Conservation (phyloP, 2,113 vertebrate genomes). For the Coracopsis vasa region DNA sequence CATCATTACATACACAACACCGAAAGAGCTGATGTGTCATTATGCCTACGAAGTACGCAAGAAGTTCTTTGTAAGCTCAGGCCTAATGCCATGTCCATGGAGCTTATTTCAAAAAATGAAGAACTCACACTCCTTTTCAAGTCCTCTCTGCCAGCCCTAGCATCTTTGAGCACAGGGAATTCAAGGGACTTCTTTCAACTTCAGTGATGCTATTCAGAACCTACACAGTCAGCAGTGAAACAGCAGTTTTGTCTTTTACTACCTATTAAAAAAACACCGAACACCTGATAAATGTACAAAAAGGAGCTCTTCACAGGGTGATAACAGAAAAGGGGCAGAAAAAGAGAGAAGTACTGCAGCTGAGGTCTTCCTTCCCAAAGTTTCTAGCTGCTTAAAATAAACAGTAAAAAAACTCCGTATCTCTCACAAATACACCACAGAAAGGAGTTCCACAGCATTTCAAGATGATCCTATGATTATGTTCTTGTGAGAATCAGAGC, state of each 20-base stretch:
- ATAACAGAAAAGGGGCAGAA: background rate
- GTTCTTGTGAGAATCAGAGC: background rate
- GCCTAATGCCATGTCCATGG: background rate
- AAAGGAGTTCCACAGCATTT: background rate
- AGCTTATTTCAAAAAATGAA: background rate
- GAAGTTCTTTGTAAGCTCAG: background rate
- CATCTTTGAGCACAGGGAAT: background rate
- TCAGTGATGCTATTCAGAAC: background rate
- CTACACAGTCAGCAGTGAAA: background rate
- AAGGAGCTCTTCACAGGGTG: background rate
- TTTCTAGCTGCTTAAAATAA: background rate
- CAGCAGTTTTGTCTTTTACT: background rate
- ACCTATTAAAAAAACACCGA: background rate
- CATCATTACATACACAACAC: background rate
- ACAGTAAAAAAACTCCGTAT: background rate
- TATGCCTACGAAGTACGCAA: background rate
- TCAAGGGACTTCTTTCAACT: background rate
- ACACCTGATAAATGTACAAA: background rate
- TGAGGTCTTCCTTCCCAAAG: background rate
- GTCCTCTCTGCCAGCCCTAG: background rate
- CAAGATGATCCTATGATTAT: background rate
- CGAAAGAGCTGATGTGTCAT: background rate
- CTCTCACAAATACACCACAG: background rate
- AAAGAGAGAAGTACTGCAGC: background rate
- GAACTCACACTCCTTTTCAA: background rate